Evolutionary conservation across 1,140 invertebrate species (phyloP).

Genomic region (Brachionus plicatilis): DNA sequence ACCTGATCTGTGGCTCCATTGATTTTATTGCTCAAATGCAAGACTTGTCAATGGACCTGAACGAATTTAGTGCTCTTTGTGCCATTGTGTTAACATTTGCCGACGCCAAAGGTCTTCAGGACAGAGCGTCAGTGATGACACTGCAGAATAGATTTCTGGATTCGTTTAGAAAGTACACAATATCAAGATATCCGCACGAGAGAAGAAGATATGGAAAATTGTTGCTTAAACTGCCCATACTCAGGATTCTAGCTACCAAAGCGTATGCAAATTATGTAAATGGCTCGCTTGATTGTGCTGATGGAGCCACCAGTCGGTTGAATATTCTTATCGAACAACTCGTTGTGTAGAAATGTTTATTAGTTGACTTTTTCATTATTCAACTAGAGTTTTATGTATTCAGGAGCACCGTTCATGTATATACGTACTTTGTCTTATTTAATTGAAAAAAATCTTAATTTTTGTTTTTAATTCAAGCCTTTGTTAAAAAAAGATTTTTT

Average conservation of each 20-base stretch:
- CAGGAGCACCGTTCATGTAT: not conserved
- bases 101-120: slow-evolving; percentile 34
- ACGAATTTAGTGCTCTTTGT: slow-evolving; percentile 36
- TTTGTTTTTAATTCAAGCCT: not conserved
- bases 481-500: not conserved
- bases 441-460: not conserved
- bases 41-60: slow-evolving; percentile 26
- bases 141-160: slow-evolving; percentile 14
- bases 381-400: not conserved
- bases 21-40: slow-evolving; percentile 40
- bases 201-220: slow-evolving; percentile 5
- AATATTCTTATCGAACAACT: slow-evolving; percentile 20
- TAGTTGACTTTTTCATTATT: not conserved
- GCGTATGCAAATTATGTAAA: slow-evolving; percentile 36
- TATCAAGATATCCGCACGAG: slow-evolving; percentile 28
- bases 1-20: slow-evolving; percentile 37
- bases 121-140: not conserved
- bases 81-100: slow-evolving; percentile 38
- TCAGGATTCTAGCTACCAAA: slow-evolving; percentile 29
- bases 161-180: slow-evolving; percentile 37
- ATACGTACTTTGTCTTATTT: not conserved
- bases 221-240: slow-evolving; percentile 8
- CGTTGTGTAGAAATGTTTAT: not conserved
- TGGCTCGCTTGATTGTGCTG: slow-evolving; percentile 29
- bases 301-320: slow-evolving; percentile 16